phyloP scores from a whole-genome alignment of 2,113 vertebrate genomes.

The Parus major region DNA sequence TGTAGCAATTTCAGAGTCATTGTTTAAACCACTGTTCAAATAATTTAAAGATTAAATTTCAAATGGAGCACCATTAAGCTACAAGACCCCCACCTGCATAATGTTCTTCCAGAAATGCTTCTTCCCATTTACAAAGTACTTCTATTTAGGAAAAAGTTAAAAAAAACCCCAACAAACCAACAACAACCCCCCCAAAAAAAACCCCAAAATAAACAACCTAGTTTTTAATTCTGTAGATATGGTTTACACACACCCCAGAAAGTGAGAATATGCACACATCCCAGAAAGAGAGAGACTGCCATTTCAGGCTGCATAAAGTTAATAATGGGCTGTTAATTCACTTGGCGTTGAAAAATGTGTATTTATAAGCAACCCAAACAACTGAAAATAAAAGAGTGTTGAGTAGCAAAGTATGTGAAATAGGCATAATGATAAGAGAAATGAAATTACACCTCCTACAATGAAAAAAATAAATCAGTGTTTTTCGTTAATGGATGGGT shows the following conservation, averaged over 20 bases:
- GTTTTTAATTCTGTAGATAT: constrained; percentile 47
- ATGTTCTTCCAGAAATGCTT: constrained; percentile 37
- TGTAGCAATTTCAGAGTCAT: neutral
- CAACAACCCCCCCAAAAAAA: neutral
- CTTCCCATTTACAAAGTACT: constrained; percentile 24
- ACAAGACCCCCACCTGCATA: constrained; percentile 18
- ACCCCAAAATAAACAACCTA: neutral
- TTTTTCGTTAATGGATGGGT: constrained; percentile 24
- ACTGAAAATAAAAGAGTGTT: constrained; percentile 64
- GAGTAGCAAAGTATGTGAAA: constrained; percentile 60
- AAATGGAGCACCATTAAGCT: constrained; percentile 56
- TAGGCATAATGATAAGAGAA: constrained; percentile 57
- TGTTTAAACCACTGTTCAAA: constrained; percentile 41
- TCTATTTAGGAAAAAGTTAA: constrained; percentile 34
- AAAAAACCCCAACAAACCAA: neutral
- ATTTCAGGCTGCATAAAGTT: constrained; percentile 40
- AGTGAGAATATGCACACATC: neutral
- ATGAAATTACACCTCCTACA: constrained; percentile 51
- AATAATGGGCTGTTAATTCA: constrained; percentile 61
- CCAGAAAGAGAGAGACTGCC: neutral
- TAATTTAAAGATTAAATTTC: constrained; percentile 62
- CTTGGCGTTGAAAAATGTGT: constrained; percentile 60
- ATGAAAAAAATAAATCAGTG: constrained; percentile 42
- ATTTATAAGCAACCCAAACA: constrained; percentile 68
- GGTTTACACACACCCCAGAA: neutral